phyloP scores from a whole-genome alignment of 37 sponge, comb jelly and placozoan genomes.

The Aplysina aerophoba region DNA sequence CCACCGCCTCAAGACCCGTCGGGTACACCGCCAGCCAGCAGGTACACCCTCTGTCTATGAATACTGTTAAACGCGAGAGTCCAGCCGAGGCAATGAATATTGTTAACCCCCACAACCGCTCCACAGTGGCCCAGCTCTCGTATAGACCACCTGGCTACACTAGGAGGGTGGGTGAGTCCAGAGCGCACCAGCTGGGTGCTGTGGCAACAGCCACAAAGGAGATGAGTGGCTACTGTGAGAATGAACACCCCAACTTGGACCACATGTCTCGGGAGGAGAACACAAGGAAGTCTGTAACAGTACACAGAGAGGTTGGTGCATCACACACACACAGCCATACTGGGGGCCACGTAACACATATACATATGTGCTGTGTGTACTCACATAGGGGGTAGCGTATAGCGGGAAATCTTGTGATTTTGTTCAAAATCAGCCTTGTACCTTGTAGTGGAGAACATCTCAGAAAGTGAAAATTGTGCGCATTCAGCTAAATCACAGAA shows the following conservation, averaged over 20 bases:
- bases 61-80: background rate
- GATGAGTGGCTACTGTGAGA: conserved; percentile 17
- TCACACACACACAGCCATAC: no score
- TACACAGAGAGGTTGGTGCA: no score
- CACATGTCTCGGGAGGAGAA: conserved; percentile 2
- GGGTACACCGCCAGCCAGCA: background rate
- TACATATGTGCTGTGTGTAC: no score
- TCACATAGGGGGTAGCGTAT: no score
- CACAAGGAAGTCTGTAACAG: background rate
- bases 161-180: background rate
- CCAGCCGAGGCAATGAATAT: conserved; percentile 36
- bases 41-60: background rate
- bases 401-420: no score
- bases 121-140: background rate
- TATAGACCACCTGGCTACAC: background rate
- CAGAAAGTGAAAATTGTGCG: no score
- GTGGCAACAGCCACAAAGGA: conserved; percentile 24
- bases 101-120: background rate
- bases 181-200: conserved; percentile 1
- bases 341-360: no score
- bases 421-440: no score
- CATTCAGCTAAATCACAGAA: no score
- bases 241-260: conserved; percentile 12
- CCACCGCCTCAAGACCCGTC: background rate
- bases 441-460: no score